A percentile compares a stretch with the other conserved stretches of the same genome.
Evolutionary conservation across 2,113 vertebrate species (phyloP).

Genomic region (Glareola pratincola): DNA sequence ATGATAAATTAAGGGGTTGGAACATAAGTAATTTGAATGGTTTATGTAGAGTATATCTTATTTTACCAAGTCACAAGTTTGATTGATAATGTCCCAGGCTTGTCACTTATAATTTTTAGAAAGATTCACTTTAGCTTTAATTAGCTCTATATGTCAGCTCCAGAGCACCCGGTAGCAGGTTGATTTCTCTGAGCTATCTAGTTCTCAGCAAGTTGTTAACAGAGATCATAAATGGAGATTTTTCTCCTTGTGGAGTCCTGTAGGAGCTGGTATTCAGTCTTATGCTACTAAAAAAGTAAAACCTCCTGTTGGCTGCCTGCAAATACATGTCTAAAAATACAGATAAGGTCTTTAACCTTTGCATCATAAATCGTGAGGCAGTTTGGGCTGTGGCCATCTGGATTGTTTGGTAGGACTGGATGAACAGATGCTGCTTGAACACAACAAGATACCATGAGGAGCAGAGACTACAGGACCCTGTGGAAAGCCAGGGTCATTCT

Average conservation of each 20-base stretch:
- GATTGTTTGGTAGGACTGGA: background rate
- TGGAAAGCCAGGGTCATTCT: rapidly evolving
- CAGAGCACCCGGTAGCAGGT: background rate
- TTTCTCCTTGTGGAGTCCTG: background rate
- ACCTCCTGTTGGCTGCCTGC: background rate
- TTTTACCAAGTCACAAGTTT: background rate
- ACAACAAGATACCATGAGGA: background rate
- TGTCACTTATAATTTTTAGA: background rate
- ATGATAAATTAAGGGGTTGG: background rate
- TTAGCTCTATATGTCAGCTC: background rate
- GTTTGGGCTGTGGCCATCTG: background rate
- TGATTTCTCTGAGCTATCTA: background rate
- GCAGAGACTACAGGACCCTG: background rate
- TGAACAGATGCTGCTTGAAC: background rate
- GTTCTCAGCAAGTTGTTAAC: background rate
- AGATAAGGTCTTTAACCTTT: background rate
- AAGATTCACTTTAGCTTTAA: background rate
- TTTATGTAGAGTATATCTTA: background rate
- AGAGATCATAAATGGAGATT: no score
- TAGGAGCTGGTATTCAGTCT: rapidly evolving
- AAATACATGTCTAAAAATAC: background rate
- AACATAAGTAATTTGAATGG: background rate
- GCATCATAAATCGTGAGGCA: background rate
- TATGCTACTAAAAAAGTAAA: background rate
- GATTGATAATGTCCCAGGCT: background rate